Base-by-base conservation (phyloP, 2,113 vertebrate species). In the Garra rufa region DNA sequence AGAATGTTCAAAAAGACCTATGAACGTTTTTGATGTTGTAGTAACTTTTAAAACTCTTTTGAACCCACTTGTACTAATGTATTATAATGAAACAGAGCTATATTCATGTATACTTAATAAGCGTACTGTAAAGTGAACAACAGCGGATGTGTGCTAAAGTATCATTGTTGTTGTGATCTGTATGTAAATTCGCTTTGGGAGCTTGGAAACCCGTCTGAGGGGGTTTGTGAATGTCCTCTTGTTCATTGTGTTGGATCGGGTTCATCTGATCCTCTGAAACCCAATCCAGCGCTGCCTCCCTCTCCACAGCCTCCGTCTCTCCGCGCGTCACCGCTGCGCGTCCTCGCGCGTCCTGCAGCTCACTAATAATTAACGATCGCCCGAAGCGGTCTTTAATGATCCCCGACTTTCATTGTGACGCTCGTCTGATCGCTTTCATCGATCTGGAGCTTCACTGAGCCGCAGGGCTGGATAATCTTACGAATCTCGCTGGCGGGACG, bases 231-330 rank as follows among this genome's bases (percentile, higher is more conserved):
- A 55, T n/a, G 74, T n/a, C 28, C 74, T 76, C 74, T 76, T 76
- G 74, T 76, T 76, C 74, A n/a, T 14, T 76, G 74, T 76, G 44
- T 11, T 21, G 46, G 73, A 26, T 9, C 59, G 17, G 34, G 26
- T 81, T 81, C 61, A 81, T 34, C 26, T 34, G 78, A 81, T 67
- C 78, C 59, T 81, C 44, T 67, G 74, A 76, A 76, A 78, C 76
- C 7, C 50, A 61, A 77, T 76, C 48, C 73, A 52, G 46, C 74
- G 34, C 74, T 19, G 74, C 46, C 43, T 44, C 13, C 19, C 4
- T 10, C 26, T 44, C 15, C 70, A 30, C 50, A 6, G 14, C 43
- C 15, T 38, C 14, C 41, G 77, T 38, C 9, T 55, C 26, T 21
- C 46, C 10, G 28, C 15, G 48, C 75, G 50, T n/a, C n/a, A n/a